phyloP scores from a whole-genome alignment of 2,113 vertebrate species.

The Cyphomyrus discorhynchus region DNA sequence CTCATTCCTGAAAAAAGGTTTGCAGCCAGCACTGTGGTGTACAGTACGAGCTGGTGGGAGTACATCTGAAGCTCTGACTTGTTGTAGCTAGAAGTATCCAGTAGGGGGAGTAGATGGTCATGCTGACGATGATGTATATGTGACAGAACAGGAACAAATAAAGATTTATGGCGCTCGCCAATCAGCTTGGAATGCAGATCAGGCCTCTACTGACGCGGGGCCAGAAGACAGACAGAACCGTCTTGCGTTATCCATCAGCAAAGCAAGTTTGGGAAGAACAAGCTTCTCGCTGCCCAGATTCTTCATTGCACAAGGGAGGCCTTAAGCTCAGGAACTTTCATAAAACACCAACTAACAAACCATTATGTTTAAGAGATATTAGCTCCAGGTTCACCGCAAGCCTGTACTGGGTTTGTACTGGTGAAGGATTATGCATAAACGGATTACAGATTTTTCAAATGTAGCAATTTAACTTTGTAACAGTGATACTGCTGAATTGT shows the following conservation, averaged over 20 bases:
- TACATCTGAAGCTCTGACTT: not conserved
- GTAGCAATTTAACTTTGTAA: not conserved
- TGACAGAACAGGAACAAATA: conserved; percentile 45
- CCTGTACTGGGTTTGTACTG: not conserved
- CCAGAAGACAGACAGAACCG: not conserved
- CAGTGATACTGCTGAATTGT: not conserved
- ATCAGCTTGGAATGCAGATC: conserved; percentile 48
- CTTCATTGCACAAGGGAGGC: not conserved
- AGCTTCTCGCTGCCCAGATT: not conserved
- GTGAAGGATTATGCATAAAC: not conserved
- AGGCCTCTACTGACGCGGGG: not conserved
- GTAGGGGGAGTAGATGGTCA: not conserved
- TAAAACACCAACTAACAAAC: not conserved
- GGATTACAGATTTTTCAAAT: not conserved
- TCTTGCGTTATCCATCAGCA: not conserved
- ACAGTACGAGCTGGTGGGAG: not conserved
- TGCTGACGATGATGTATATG: not conserved
- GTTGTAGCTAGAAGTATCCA: not conserved
- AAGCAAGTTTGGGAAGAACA: not conserved
- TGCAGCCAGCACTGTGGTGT: not conserved
- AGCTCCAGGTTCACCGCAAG: not conserved
- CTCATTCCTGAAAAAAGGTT: not conserved
- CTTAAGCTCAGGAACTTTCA: not conserved
- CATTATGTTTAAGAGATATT: not conserved
- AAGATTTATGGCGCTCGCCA: conserved; percentile 36